Evolutionary conservation across 2,888 invertebrate genomes (phyloP), one percentile per base, ranked within the genome.

Genomic region (Diaprepes abbreviatus): DNA sequence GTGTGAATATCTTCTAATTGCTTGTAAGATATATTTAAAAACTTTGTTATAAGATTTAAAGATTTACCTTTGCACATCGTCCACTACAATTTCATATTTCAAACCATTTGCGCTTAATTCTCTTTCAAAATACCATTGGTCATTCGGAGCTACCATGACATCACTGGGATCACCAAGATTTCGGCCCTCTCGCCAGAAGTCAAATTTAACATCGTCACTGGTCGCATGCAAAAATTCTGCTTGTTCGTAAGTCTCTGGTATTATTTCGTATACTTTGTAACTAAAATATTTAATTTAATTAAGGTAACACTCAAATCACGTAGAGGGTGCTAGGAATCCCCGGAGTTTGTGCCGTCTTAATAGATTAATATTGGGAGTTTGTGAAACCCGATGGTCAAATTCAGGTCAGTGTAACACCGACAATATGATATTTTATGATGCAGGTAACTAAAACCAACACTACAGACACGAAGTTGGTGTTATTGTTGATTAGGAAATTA

Each of bases 141-240:
- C 65, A 16, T 33, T 28, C n/a, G 73, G 74, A 6, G 71, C 43
- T 7, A 73, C 73, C 71, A 74, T 72, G 6, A 73, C 54, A 50
- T 65, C 55, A n/a, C 55, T 64, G n/a, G 71, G 31, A 16, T 48
- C 50, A 19, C 66, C 64, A 7, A 71, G 17, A 17, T 2, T 4
- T 17, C 35, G 40, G 7, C 60, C 33, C 40, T 54, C 59, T 7
- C 65, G 16, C 72, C 71, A 72, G 55, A 74, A 74, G 52, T 74
- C 74, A 28, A 62, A 74, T 62, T 78, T 74, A 9, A 74, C 65
- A 17, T 76, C 65, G 2, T 74, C 33, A 1, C 77, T 73, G 16
- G 85, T 55, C 0, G 74, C n/a, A 31, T 66, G 38, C 16, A 70
- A 28, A 0, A 79, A 70, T 2, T 67, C 19, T n/a, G 58, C 59